Evolutionary conservation across 2,888 invertebrate genomes (phyloP), one percentile per base, ranked within the genome.

Genomic region (Cryptops parisi): DNA sequence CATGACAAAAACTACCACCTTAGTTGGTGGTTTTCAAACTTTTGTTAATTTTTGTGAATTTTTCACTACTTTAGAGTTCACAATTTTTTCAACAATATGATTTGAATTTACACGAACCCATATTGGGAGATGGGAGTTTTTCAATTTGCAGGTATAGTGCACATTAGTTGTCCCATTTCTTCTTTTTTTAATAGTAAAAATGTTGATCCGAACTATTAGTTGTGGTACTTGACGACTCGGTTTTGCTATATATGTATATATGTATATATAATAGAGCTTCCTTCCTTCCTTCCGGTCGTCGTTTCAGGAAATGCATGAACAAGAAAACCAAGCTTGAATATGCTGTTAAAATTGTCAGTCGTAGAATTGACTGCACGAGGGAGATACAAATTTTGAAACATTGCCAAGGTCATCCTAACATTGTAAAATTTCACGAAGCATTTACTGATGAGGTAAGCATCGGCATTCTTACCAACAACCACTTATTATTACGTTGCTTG

Each of bases 371-470:
- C 63, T 79, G 79, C 51, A 73, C 74, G 1, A 72, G 82, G 45
- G 96, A 97, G 67, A 76, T 90, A 17, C 78, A 79, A 62, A 72
- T 87, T 6, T 72, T 97, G 56, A 77, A 81, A 58, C 76, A 80
- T 48, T 93, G 93, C 66, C 89, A 90, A 63, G 86, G 86, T 2
- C 90, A 93, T 67, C 79, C 81, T 15, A 89, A 90, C 68, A 82
- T 96, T 57, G 87, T 96, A 58, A 76, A 78, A 50, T 69, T 94
- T 57, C 76, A 83, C 61, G 84, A 93, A 65, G 82, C 87, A n/a
- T 77, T 85, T 64, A 78, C 83, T 60, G 88, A 91, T 71, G 77
- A 84, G 66, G 79, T 81, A 62, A 62, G 60, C 47, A 19, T 38
- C 43, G 39, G n/a, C n/a, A n/a, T n/a, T 41, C 15, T n/a, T 56